Conservation (phyloP, 2,888 invertebrate genomes). For the Ectobius pallidus region DNA sequence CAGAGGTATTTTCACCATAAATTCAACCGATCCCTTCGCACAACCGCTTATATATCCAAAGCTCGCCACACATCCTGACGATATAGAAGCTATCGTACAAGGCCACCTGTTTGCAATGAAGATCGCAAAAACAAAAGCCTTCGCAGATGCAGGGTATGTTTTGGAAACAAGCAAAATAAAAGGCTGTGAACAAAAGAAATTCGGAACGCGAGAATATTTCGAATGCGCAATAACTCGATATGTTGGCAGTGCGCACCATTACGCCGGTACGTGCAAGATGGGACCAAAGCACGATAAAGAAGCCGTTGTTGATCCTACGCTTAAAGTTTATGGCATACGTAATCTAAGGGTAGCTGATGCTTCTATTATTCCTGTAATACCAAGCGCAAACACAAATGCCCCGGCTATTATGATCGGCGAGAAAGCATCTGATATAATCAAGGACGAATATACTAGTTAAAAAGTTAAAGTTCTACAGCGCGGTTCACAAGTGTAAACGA, state of each 20-base stretch:
- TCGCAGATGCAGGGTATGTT: background rate
- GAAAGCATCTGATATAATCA: slow-evolving; percentile 11
- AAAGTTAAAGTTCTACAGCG: too few relatives aligned
- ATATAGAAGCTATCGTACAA: background rate
- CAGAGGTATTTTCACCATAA: background rate
- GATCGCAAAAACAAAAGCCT: background rate
- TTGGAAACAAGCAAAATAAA: background rate
- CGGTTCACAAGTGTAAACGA: too few relatives aligned
- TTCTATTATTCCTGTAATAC: background rate
- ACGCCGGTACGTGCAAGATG: background rate
- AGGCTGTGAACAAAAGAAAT: background rate
- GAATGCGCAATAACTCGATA: background rate
- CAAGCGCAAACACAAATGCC: background rate
- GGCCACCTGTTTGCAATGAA: background rate
- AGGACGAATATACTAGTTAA: background rate
- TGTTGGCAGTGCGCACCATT: background rate
- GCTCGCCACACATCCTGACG: background rate
- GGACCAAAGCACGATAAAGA: background rate
- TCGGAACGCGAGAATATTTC: background rate
- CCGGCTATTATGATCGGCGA: slow-evolving; percentile 9
- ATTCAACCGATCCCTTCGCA: background rate
- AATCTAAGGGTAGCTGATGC: background rate
- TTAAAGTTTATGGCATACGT: background rate
- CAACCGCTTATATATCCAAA: background rate
- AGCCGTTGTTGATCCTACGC: background rate